Percentiles rank a stretch among this genome's conserved stretches.
These are phyloP conservation scores for Nemurella pictetii DNA, from an alignment of 2,888 invertebrate species.

Conservation along the genomic window DNA sequence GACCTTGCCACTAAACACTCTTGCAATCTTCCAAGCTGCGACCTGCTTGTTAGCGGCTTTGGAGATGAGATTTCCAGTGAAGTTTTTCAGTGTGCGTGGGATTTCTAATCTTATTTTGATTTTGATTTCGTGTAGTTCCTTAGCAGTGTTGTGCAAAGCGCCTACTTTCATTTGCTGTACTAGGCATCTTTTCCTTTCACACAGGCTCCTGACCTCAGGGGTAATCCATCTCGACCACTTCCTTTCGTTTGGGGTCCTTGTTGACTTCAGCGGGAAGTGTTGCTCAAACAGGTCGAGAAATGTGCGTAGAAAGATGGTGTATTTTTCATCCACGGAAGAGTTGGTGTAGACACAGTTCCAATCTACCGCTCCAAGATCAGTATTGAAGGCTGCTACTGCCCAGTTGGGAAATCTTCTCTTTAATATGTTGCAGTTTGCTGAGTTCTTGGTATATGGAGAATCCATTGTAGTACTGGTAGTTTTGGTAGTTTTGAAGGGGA, in stretches of 20 bases:
- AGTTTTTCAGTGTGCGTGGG: too few species aligned
- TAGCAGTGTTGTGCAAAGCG: background rate
- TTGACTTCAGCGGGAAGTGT: conserved; percentile 2
- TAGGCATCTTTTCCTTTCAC: background rate
- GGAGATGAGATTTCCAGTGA: too few species aligned
- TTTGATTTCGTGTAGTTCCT: background rate
- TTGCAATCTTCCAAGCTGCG: too few species aligned
- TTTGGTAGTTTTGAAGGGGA: background rate
- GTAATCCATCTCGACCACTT: background rate
- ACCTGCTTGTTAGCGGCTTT: too few species aligned
- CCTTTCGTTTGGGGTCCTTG: too few species aligned
- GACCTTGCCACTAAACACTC: too few species aligned
- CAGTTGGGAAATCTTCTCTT: conserved; percentile 3
- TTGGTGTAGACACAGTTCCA: background rate
- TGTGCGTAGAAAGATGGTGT: background rate
- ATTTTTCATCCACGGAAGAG: conserved; percentile 5
- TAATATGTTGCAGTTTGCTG: background rate
- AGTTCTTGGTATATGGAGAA: too few species aligned
- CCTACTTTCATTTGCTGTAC: background rate
- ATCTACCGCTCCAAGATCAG: background rate
- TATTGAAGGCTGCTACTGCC: background rate
- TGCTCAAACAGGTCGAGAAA: conserved; percentile 4
- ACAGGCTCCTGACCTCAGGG: background rate
- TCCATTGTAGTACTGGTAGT: too few species aligned
- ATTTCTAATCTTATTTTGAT: background rate